Conservation (phyloP, 2,113 vertebrate species). For the Paramormyrops kingsleyae region DNA sequence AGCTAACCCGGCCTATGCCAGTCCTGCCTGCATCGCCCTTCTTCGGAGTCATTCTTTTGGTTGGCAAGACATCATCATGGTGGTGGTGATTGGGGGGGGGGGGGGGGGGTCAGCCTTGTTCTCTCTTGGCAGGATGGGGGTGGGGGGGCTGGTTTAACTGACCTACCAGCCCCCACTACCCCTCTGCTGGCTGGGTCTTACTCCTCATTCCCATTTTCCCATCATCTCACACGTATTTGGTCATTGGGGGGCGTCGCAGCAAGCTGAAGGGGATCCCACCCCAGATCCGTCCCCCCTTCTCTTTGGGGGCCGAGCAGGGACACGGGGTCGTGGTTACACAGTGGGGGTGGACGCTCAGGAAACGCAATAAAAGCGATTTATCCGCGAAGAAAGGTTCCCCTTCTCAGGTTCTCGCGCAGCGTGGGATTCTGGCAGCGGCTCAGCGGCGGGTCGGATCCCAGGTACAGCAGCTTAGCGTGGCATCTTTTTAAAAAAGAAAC, state of each 20-base stretch:
- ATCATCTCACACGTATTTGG: background rate
- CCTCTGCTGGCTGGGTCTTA: background rate
- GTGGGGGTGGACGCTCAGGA: slow-evolving; percentile 26
- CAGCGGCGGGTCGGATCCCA: slow-evolving; percentile 31
- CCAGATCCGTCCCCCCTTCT: background rate
- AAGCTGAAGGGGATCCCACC: background rate
- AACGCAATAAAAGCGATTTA: slow-evolving; percentile 41
- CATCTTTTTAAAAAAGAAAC: background rate
- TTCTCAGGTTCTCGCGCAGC: slow-evolving; percentile 27
- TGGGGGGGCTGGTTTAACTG: background rate
- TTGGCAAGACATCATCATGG: background rate
- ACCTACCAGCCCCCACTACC: background rate
- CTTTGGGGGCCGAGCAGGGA: background rate
- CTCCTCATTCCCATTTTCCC: background rate
- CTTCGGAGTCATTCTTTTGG: background rate
- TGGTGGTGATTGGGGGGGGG: background rate
- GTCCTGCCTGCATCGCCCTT: background rate
- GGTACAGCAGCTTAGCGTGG: slow-evolving; percentile 36
- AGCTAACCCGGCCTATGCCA: background rate
- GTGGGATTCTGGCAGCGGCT: slow-evolving; percentile 30
- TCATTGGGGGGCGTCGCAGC: too few relatives aligned
- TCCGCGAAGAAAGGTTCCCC: slow-evolving; percentile 42
- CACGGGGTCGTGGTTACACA: slow-evolving; percentile 1
- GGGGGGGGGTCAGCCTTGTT: background rate
- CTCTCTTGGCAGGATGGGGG: background rate